Base-by-base conservation (phyloP, 2,888 invertebrate genomes). In the Stenchaetothrips biformis region DNA sequence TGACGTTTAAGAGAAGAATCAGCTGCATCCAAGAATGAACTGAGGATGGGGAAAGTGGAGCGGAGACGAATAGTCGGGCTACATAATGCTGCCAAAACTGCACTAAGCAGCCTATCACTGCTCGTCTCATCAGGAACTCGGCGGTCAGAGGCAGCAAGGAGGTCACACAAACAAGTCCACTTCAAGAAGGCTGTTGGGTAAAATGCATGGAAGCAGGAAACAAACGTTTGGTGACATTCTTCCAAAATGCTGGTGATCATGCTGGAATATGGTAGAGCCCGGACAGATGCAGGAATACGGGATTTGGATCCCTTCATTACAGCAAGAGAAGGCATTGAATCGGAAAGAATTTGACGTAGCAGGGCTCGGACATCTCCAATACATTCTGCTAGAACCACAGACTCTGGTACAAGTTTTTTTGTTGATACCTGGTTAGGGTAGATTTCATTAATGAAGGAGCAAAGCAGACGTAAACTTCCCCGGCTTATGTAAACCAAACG, bases 131-230 rank as follows among this genome's bases (percentile, higher is more conserved):
- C 48, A 79, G 53, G 53, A 21, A 53, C 59, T 53, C 53, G 53
- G 18, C 79, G 25, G 21, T 79, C 79, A 37, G 37, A 79, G 47
- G 79, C 62, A 37, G 90, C 89, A n/a, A 96, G 87, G 81, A 95
- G 87, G 84, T 95, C 94, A 86, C 97, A 96, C 0, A 98, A 88
- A 85, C 95, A 95, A 83, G 93, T 93, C 97, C 98, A 98, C 86
- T 98, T 98, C 80, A 98, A 88, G 80, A 92, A 93, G 0, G 95
- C 94, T 0, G 97, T 97, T 0, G 98, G 98, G 87, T 96, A 98
- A 88, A 99, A 98, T 0, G 96, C 96, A 87, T 98, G 96, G 85
- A 97, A 98, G 85, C 98, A 97, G 4, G 94, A 90, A 0, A 95
- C 94, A 85, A 97, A 95, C 0, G 97, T 96, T 80, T 92, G 91